Evolutionary conservation across 2,888 invertebrate species (phyloP).

Genomic region (Chelonus formosanus): DNA sequence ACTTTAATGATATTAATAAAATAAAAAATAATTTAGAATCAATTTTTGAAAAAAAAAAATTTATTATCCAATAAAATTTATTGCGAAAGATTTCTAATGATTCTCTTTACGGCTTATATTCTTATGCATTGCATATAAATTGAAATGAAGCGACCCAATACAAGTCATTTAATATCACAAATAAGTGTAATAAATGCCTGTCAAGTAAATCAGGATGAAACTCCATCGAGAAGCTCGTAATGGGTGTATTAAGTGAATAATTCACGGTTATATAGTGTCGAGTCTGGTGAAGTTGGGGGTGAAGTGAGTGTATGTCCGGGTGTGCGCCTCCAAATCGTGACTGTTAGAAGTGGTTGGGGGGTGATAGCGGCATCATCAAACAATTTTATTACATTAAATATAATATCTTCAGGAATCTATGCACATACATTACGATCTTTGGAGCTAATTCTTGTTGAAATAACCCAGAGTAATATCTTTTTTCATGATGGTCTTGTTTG

Average conservation of each 20-base stretch:
- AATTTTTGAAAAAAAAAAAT: too few relatives aligned
- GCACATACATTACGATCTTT: too few relatives aligned
- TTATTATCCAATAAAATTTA: too few relatives aligned
- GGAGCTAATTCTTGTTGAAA: too few relatives aligned
- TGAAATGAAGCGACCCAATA: constrained; percentile 4
- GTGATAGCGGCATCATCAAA: constrained; percentile 60
- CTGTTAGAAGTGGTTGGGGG: constrained; percentile 54
- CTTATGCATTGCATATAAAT: not conserved
- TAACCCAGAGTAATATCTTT: too few relatives aligned
- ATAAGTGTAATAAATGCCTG: constrained; percentile 59
- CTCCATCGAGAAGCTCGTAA: constrained; percentile 62
- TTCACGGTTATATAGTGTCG: constrained; percentile 54
- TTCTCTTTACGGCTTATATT: too few relatives aligned
- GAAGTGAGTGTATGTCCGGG: constrained; percentile 28
- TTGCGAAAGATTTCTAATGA: too few relatives aligned
- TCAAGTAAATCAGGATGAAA: constrained; percentile 64
- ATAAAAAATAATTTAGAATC: too few relatives aligned
- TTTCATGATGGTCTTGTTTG: too few relatives aligned
- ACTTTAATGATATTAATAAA: too few relatives aligned
- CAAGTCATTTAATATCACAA: constrained; percentile 20
- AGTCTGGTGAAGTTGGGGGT: constrained; percentile 34
- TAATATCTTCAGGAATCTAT: constrained; percentile 38
- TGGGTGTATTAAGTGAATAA: constrained; percentile 64
- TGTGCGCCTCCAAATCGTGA: constrained; percentile 37
- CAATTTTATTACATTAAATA: constrained; percentile 60